Evolutionary conservation across 2,888 invertebrate genomes (phyloP).

Genomic region (Margaritifera margaritifera): DNA sequence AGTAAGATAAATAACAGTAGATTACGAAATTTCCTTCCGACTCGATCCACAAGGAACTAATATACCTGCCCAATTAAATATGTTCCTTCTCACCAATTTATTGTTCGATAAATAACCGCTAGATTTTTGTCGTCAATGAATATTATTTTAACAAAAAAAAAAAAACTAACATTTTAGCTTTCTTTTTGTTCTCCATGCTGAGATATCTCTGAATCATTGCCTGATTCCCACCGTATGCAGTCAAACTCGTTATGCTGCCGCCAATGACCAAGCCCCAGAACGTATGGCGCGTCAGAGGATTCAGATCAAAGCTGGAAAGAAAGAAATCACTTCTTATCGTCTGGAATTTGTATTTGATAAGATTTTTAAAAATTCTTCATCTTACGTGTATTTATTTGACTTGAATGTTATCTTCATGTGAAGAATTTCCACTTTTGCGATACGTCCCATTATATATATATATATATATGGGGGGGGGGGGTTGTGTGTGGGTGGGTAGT

Average conservation of each 20-base stretch:
- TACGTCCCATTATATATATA: too few species aligned
- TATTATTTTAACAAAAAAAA: too few species aligned
- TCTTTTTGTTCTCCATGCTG: slow-evolving; percentile 75
- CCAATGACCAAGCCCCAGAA: slow-evolving; percentile 90
- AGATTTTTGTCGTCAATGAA: neutral
- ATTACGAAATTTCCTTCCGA: too few species aligned
- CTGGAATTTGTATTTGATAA: too few species aligned
- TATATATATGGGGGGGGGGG: too few species aligned
- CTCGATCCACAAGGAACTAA: neutral
- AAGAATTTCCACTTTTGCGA: too few species aligned
- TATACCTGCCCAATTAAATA: neutral
- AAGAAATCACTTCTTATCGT: neutral
- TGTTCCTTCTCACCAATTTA: neutral
- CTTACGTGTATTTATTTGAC: too few species aligned
- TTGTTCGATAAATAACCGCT: too few species aligned
- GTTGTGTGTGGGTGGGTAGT: too few species aligned
- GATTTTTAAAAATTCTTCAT: too few species aligned
- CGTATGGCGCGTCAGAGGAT: slow-evolving; percentile 88
- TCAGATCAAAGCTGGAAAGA: slow-evolving; percentile 78
- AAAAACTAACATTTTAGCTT: slow-evolving; percentile 48
- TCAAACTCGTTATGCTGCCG: slow-evolving; percentile 88
- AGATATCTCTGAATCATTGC: slow-evolving; percentile 94
- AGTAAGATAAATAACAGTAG: too few species aligned
- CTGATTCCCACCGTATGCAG: slow-evolving; percentile 94
- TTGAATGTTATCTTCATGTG: too few species aligned